Percentiles rank a stretch among this genome's conserved stretches.
These are phyloP conservation scores for Protobothrops flavoviridis DNA, from an alignment of 2,113 vertebrate species.

Conservation along the genomic window DNA sequence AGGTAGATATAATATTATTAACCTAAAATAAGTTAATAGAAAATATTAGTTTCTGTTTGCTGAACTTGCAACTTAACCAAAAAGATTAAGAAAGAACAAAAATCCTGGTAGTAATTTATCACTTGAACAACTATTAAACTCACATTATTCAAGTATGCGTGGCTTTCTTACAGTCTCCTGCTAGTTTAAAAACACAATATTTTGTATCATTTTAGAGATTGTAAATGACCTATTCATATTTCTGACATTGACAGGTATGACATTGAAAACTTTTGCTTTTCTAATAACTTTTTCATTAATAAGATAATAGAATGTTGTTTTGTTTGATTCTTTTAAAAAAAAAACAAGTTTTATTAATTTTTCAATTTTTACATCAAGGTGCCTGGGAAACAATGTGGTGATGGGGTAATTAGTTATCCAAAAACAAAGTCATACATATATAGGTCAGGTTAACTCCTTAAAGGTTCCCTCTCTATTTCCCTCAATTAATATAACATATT, in stretches of 20 bases:
- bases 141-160: conserved; percentile 18
- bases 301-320: conserved; percentile 20
- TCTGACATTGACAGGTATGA: neutral
- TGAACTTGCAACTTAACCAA: neutral
- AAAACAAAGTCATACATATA: too few species aligned
- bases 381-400: too few species aligned
- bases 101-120: neutral
- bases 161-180: conserved; percentile 1
- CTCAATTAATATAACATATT: too few species aligned
- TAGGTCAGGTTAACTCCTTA: too few species aligned
- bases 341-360: too few species aligned
- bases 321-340: conserved; percentile 22
- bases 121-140: conserved; percentile 6
- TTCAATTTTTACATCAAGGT: too few species aligned
- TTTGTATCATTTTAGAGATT: neutral
- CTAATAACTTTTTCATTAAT: conserved; percentile 4
- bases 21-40: neutral
- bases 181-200: neutral
- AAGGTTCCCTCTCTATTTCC: too few species aligned
- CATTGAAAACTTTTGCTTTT: neutral
- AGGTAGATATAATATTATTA: neutral
- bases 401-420: too few species aligned
- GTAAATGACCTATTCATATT: neutral
- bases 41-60: neutral
- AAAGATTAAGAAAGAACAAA: neutral